Evolutionary conservation across 2,797 vertebrate species (phyloP).

Genomic region (Todus mexicanus): DNA sequence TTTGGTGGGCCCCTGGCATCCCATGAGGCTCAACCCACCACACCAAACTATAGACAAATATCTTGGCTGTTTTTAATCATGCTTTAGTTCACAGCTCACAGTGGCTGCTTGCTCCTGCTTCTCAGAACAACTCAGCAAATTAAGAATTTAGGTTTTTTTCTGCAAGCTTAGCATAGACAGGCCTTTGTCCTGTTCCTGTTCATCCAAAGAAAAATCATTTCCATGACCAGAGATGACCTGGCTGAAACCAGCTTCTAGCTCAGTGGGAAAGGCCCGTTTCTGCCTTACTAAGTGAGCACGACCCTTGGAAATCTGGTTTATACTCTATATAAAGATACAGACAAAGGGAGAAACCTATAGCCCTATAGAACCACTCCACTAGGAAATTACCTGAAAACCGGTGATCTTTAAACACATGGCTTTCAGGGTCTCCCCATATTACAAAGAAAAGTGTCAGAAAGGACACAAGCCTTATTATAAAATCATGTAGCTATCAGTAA

Average conservation of each 20-base stretch:
- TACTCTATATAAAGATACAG: not conserved
- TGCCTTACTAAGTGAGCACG: not conserved
- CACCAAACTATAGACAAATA: not conserved
- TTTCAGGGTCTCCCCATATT: not conserved
- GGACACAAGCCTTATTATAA: not conserved
- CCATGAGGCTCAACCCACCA: not conserved
- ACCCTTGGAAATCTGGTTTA: not conserved
- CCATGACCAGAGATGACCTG: not conserved
- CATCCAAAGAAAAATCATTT: not conserved
- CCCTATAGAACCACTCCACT: fast-evolving
- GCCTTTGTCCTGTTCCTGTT: not conserved
- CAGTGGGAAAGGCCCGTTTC: not conserved
- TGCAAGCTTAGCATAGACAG: not conserved
- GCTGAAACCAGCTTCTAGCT: not conserved
- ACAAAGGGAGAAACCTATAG: not conserved
- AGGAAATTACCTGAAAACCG: not conserved
- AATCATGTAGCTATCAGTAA: not conserved
- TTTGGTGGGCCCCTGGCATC: not conserved
- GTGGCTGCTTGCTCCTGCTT: not conserved
- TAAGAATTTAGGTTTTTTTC: not conserved
- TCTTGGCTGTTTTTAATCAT: not conserved
- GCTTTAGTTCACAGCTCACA: not conserved
- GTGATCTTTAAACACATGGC: fast-evolving
- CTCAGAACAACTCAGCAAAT: not conserved
- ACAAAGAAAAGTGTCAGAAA: not conserved